Conservation (phyloP, 2,113 vertebrate species). For the Amazona guildingii region DNA sequence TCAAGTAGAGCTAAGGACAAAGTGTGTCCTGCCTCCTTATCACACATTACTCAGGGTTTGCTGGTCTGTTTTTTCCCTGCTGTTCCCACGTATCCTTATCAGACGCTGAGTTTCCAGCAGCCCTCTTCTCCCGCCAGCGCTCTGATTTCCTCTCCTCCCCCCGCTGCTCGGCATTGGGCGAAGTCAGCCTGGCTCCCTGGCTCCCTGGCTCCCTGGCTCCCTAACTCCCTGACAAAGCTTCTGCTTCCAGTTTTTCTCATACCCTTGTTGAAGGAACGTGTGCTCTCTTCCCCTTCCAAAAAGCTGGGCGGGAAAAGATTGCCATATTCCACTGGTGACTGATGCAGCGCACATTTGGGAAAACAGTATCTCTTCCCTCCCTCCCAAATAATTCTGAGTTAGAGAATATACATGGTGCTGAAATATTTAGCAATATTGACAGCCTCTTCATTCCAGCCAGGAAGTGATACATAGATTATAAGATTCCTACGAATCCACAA, state of each 20-base stretch:
- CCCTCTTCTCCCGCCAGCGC: neutral
- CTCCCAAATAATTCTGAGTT: neutral
- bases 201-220: neutral
- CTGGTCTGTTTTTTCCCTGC: neutral
- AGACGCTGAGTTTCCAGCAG: neutral
- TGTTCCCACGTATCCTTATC: slow-evolving; percentile 17
- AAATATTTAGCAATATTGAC: neutral
- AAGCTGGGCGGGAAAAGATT: neutral
- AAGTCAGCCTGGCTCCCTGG: neutral
- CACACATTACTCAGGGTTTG: neutral
- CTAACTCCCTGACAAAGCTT: neutral
- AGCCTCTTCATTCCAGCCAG: neutral
- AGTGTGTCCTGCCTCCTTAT: neutral
- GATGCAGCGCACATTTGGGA: neutral
- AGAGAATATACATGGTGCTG: neutral
- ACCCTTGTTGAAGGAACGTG: neutral
- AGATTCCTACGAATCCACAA: neutral
- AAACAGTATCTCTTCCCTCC: neutral
- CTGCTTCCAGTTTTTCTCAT: neutral
- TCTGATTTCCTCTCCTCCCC: neutral
- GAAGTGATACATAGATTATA: neutral
- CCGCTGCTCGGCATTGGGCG: accelerated
- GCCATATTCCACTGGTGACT: neutral
- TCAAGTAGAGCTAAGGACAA: neutral
- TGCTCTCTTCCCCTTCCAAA: neutral